phyloP scores from a whole-genome alignment of 2,888 invertebrate species.

The Gortyna flavago region DNA sequence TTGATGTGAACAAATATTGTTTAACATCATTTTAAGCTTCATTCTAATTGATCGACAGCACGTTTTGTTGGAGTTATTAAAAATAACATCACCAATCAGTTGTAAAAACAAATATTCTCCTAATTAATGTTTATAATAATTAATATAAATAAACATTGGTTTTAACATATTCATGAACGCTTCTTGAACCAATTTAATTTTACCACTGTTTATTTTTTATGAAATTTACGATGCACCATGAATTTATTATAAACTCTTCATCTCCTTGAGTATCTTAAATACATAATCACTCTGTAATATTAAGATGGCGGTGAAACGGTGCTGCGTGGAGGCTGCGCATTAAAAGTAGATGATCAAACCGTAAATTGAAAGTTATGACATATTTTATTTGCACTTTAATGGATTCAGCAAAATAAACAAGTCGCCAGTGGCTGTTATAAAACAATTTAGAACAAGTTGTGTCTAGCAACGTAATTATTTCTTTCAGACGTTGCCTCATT shows the following conservation, averaged over 20 bases:
- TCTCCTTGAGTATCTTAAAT: conserved; percentile 41
- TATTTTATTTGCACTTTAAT: conserved; percentile 63
- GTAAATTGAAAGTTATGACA: conserved; percentile 63
- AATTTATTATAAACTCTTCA: conserved; percentile 30
- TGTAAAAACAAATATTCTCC: conserved; percentile 9
- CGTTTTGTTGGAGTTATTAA: conserved; percentile 3
- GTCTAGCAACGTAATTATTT: conserved; percentile 16
- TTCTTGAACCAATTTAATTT: conserved; percentile 9
- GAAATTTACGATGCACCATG: conserved; percentile 37
- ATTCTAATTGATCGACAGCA: background rate
- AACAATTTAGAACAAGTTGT: conserved; percentile 43
- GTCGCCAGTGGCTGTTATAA: conserved; percentile 35
- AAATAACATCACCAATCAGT: conserved; percentile 1
- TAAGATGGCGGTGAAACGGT: conserved; percentile 17
- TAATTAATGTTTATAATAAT: conserved; percentile 6
- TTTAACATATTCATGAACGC: conserved; percentile 9
- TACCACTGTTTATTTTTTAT: conserved; percentile 42
- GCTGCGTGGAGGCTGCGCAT: conserved; percentile 14
- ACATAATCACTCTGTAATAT: conserved; percentile 41
- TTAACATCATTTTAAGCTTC: background rate
- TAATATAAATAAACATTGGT: conserved; percentile 2
- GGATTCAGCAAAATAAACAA: conserved; percentile 61
- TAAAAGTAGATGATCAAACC: conserved; percentile 58
- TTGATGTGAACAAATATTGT: background rate
- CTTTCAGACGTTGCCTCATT: conserved; percentile 18